Conservation (phyloP, 2,797 vertebrate species). For the Balearica regulorum region DNA sequence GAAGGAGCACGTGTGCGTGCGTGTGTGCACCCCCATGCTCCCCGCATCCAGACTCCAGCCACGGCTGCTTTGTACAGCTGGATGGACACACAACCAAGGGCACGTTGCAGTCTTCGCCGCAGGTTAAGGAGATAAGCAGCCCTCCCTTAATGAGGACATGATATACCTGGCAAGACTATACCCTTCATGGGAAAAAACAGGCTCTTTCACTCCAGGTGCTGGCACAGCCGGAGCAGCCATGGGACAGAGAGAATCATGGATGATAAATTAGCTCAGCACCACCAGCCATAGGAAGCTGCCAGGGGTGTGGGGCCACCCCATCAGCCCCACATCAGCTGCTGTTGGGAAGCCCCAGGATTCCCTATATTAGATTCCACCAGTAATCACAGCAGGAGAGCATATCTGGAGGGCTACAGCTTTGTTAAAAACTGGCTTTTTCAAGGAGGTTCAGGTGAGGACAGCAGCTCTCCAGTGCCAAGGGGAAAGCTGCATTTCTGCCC, state of each 20-base stretch:
- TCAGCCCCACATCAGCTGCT: neutral
- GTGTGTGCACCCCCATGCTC: neutral
- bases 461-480: neutral
- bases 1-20: rapidly evolving
- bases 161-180: conserved; percentile 7
- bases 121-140: conserved; percentile 4
- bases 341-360: neutral
- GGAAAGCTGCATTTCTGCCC: neutral
- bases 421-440: neutral
- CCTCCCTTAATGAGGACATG: neutral
- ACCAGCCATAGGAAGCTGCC: neutral
- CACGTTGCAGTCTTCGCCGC: rapidly evolving
- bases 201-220: neutral
- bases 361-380: neutral
- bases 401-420: neutral
- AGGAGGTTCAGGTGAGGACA: neutral
- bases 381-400: neutral
- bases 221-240: neutral
- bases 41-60: neutral
- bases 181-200: neutral
- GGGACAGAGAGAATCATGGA: neutral
- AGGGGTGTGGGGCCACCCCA: neutral
- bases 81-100: neutral
- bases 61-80: neutral
- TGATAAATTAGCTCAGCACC: neutral